Base-by-base conservation (phyloP, 2,888 invertebrate genomes). In the Germaria angustata region DNA sequence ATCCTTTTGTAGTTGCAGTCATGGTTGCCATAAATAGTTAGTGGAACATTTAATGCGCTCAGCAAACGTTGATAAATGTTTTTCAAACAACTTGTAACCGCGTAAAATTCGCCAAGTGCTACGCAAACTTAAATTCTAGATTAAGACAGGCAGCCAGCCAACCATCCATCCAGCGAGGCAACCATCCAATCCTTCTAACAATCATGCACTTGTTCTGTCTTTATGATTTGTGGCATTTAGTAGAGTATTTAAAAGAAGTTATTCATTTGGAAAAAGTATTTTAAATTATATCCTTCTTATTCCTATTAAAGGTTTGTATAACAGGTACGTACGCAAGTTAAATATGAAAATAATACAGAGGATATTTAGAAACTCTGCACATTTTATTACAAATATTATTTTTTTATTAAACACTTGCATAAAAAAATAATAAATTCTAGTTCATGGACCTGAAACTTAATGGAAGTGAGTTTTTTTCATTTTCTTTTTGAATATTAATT, bases 51-150 rank as follows among this genome's bases (percentile, higher is more conserved):
- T 57, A 53, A 66, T 17, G 28, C 6, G 28, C 3, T 5, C 11
- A 20, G 24, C 51, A 61, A 71, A 66, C 28, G 68, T 66, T 61
- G 76, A 61, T 71, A 71, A 80, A 59, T 75, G 46, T 66, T 72
- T 55, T 69, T n/a, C 41, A 65, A 69, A 65, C 46, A 46, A 46
- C 34, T 59, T 76, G 55, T 53, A 76, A 59, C 57, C 57, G 63
- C 80, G 24, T 71, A 41, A 65, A 80, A 66, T 63, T 44, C 20
- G 46, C 17, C 39, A 49, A 68, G 15, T 79, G 41, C 51, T 59
- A 24, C 28, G 13, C 28, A 55, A 51, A 68, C 41, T 41, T 61
- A 41, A 51, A 15, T 34, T 41, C 28, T 61, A 28, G 5, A 32
- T 57, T 71, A 15, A 22, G 36, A 17, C 49, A 61, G n/a, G 9